A percentile compares a stretch with the other conserved stretches of the same genome.
These are phyloP conservation scores for Sminthurides aquaticus DNA, from an alignment of 2,888 invertebrate genomes.

Conservation along the genomic window DNA sequence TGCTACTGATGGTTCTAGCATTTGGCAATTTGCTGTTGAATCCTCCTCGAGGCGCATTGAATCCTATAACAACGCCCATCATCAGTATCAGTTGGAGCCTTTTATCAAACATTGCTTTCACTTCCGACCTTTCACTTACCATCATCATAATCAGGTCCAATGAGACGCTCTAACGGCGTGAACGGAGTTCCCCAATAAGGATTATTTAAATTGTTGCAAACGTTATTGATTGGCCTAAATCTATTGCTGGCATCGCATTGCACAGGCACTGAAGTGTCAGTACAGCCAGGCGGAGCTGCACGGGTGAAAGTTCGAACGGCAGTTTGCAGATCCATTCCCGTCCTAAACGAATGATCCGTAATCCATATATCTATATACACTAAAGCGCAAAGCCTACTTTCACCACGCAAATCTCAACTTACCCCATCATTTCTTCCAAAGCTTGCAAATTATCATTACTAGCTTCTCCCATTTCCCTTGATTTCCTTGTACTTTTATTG, in stretches of 20 bases:
- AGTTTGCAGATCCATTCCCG: not conserved
- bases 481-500: slow-evolving; percentile 3
- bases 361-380: too few relatives aligned
- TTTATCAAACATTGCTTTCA: not conserved
- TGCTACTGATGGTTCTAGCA: slow-evolving; percentile 12
- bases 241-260: not conserved
- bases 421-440: not conserved
- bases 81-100: not conserved
- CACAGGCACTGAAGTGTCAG: not conserved
- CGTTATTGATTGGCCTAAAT: not conserved
- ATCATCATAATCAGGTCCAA: not conserved
- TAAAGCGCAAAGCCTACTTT: too few relatives aligned
- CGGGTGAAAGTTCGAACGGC: not conserved
- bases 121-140: not conserved
- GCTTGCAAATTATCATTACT: not conserved
- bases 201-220: not conserved
- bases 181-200: not conserved
- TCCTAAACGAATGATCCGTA: not conserved
- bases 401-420: too few relatives aligned
- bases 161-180: not conserved
- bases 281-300: not conserved
- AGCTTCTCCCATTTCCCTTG: not conserved
- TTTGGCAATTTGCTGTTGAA: not conserved
- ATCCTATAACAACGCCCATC: slow-evolving; percentile 5
- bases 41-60: slow-evolving; percentile 14